Percentiles rank a stretch among this genome's conserved stretches.
These are phyloP conservation scores for Stramonita haemastoma DNA, from an alignment of 2,888 invertebrate genomes.

Conservation along the genomic window DNA sequence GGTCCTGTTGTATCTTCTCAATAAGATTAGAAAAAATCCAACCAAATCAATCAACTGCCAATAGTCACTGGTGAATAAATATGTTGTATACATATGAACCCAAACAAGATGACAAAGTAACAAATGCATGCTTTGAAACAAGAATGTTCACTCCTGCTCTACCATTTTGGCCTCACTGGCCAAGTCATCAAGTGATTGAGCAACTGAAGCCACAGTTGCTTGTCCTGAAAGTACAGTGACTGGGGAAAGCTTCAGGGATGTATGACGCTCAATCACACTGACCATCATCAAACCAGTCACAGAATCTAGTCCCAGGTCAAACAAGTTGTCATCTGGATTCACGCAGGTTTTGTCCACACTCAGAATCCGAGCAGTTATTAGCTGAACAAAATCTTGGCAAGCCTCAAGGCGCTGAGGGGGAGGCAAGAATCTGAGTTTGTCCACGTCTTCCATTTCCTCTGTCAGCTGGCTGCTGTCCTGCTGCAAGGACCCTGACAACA, in stretches of 20 bases:
- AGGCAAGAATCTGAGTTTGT: background rate
- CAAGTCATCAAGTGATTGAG: background rate
- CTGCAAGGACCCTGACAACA: background rate
- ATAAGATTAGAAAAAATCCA: background rate
- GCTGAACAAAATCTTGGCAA: constrained; percentile 42
- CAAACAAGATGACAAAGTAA: background rate
- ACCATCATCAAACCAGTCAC: constrained; percentile 56
- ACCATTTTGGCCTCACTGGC: background rate
- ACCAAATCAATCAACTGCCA: background rate
- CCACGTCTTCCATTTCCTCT: background rate
- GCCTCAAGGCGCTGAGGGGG: constrained; percentile 24
- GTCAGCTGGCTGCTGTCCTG: background rate
- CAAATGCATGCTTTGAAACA: background rate
- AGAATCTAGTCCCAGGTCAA: constrained; percentile 57
- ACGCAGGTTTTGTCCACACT: constrained; percentile 46
- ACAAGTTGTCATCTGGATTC: constrained; percentile 43
- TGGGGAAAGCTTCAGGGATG: background rate
- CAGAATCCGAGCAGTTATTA: constrained; percentile 47
- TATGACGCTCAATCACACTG: constrained; percentile 16
- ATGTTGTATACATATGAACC: background rate
- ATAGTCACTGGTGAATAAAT: background rate
- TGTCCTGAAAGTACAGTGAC: constrained; percentile 1
- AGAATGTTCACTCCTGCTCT: background rate
- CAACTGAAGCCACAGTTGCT: background rate
- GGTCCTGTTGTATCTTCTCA: background rate